phyloP scores from a whole-genome alignment of 2,797 vertebrate species.

The Neosalanx taihuensis region DNA sequence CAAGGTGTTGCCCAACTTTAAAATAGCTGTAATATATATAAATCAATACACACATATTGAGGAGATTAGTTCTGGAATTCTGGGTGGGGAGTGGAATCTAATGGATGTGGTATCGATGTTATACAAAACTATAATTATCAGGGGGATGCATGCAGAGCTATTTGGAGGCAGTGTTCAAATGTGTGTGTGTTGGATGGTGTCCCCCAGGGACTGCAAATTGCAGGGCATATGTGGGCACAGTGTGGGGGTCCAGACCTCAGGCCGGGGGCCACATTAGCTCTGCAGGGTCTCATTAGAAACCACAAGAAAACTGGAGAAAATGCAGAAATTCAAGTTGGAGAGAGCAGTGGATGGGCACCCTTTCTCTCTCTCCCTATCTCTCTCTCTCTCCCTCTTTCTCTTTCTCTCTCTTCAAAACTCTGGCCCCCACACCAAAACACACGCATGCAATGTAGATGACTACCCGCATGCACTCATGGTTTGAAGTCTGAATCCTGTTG shows the following conservation, averaged over 20 bases:
- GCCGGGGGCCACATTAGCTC: conserved; percentile 30
- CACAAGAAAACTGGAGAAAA: conserved; percentile 65
- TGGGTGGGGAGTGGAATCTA: too few species aligned
- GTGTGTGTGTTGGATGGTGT: neutral
- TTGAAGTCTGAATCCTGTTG: conserved; percentile 43
- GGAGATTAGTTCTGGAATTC: too few species aligned
- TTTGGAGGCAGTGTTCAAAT: neutral
- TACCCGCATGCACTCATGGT: conserved; percentile 15
- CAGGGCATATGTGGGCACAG: neutral
- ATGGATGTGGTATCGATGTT: neutral
- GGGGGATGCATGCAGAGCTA: neutral
- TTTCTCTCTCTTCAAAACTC: conserved; percentile 6
- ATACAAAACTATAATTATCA: neutral
- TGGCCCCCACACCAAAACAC: conserved; percentile 1
- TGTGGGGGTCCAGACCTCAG: conserved; percentile 25
- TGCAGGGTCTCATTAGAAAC: conserved; percentile 57
- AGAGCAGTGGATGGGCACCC: conserved; percentile 15
- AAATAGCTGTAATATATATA: too few species aligned
- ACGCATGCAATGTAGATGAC: neutral
- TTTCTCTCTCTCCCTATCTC: conserved; percentile 8
- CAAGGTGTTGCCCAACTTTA: too few species aligned
- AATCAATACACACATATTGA: too few species aligned
- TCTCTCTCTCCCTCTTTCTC: neutral
- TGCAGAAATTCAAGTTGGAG: conserved; percentile 48
- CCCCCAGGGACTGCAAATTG: neutral